Evolutionary conservation across 2,888 invertebrate species (phyloP), one percentile per base, ranked within the genome.

Genomic region (Cheilosia soror): DNA sequence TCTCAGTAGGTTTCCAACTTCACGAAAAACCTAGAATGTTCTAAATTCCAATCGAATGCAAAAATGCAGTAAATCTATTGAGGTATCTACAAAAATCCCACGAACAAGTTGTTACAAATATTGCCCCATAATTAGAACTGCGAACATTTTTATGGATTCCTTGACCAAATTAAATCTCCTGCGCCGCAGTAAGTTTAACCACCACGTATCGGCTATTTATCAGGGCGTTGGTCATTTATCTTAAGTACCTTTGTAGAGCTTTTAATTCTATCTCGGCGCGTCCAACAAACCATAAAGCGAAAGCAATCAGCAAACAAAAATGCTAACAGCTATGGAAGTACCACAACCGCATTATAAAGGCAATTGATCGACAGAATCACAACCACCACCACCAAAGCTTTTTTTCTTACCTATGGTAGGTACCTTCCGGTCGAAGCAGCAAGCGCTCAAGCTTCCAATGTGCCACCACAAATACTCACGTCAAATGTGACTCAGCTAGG

Each of bases 401-500:
- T 57, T 58, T 31, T 47, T 75, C 60, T 20, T 11, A 4, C 37
- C 37, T 37, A 37, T n/a, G n/a, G n/a, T n/a, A n/a, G n/a, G 20
- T 20, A 20, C 76, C 81, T 81, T 81, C 85, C 76, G 81, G 81
- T 85, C 62, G 71, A 15, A 57, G 47, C 47, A 31, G 5, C 37
- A 15, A 20, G 44, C 49, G 31, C 58, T n/a, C 60, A 47, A 75
- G 73, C 79, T 79, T 58, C 62, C 55, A 62, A 47, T 42, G 51
- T 31, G 55, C 25, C 37, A 65, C 63, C 51, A 68, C 40, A 31
- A 47, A 40, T 29, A 42, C 29, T 7, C 53, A 77, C 72, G 55
- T 72, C 57, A 31, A 60, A 68, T 60, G 69, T 80, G 81, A 85
- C 49, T 77, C 81, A 85, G 55, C 71, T 33, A 60, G n/a, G 15